Percentiles rank a stretch among this genome's conserved stretches.
Evolutionary conservation across 2,113 vertebrate genomes (phyloP).

Genomic region (Gracilinanus agilis): DNA sequence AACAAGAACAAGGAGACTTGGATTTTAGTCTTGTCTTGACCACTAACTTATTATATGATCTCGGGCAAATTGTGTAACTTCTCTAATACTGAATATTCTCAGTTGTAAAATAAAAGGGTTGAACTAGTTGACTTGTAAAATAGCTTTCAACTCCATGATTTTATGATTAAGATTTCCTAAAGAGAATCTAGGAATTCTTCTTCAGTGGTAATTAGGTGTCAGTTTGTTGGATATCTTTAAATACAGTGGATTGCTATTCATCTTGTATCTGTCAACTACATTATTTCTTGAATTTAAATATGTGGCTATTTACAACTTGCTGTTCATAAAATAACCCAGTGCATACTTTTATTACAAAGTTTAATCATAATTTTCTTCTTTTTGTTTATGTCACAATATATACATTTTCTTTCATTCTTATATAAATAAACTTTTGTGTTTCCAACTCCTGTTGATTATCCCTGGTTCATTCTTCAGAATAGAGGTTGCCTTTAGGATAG

Average conservation of each 20-base stretch:
- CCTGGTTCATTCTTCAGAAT: background rate
- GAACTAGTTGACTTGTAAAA: slow-evolving; percentile 2
- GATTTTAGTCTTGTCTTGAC: slow-evolving; percentile 14
- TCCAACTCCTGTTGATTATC: background rate
- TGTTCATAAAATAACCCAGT: slow-evolving; percentile 25
- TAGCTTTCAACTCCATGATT: background rate
- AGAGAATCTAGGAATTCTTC: slow-evolving; percentile 19
- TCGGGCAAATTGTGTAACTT: slow-evolving; percentile 14
- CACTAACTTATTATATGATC: background rate
- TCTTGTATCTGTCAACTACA: slow-evolving; percentile 19
- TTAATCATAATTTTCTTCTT: slow-evolving; percentile 31
- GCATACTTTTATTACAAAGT: slow-evolving; percentile 26
- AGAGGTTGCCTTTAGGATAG: background rate
- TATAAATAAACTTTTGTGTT: background rate
- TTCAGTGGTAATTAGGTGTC: background rate
- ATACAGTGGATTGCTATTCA: background rate
- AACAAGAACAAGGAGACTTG: slow-evolving; percentile 11
- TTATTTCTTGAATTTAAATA: slow-evolving; percentile 21
- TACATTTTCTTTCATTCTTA: background rate
- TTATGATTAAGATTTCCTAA: slow-evolving; percentile 22
- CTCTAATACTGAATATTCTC: slow-evolving; percentile 23
- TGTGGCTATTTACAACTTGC: slow-evolving; percentile 11
- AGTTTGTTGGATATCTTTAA: slow-evolving; percentile 8
- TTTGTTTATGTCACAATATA: slow-evolving; percentile 9
- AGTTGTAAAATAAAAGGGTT: slow-evolving; percentile 4